These are phyloP conservation scores for Nomada hirtipes DNA, from an alignment of 2,888 invertebrate species.

Conservation along the genomic window DNA sequence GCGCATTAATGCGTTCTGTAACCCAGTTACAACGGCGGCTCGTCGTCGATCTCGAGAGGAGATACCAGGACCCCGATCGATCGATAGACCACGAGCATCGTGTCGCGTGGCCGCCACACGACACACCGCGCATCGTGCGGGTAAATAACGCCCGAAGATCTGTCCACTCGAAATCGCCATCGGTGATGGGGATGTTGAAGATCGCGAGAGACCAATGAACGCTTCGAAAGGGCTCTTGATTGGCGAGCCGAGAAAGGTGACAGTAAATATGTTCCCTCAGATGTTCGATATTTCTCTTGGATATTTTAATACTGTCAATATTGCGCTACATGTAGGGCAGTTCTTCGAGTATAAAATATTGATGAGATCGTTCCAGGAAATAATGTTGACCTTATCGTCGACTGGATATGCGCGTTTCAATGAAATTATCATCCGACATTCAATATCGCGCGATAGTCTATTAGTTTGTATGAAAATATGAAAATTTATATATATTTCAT, in stretches of 20 bases:
- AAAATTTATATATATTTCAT: too few species aligned
- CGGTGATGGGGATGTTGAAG: neutral
- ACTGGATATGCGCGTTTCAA: too few species aligned
- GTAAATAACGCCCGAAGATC: constrained; percentile 46
- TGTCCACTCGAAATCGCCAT: neutral
- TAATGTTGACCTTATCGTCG: too few species aligned
- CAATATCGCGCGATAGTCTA: too few species aligned
- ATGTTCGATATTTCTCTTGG: too few species aligned
- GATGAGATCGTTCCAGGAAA: too few species aligned
- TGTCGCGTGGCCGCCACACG: constrained; percentile 77
- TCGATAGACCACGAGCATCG: constrained; percentile 48
- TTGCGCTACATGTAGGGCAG: too few species aligned
- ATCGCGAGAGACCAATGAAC: neutral
- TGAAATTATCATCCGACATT: too few species aligned
- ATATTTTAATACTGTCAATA: too few species aligned
- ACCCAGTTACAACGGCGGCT: constrained; percentile 63
- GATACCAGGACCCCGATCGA: constrained; percentile 53
- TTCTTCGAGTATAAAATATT: too few species aligned
- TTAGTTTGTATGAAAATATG: too few species aligned
- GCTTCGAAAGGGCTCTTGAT: neutral
- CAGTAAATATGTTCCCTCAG: neutral
- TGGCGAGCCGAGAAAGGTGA: neutral
- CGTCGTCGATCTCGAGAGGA: constrained; percentile 38
- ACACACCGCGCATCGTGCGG: constrained; percentile 36
- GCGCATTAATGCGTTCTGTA: constrained; percentile 72